Evolutionary conservation across 2,797 vertebrate species (phyloP).

Genomic region (Valencia hispanica): DNA sequence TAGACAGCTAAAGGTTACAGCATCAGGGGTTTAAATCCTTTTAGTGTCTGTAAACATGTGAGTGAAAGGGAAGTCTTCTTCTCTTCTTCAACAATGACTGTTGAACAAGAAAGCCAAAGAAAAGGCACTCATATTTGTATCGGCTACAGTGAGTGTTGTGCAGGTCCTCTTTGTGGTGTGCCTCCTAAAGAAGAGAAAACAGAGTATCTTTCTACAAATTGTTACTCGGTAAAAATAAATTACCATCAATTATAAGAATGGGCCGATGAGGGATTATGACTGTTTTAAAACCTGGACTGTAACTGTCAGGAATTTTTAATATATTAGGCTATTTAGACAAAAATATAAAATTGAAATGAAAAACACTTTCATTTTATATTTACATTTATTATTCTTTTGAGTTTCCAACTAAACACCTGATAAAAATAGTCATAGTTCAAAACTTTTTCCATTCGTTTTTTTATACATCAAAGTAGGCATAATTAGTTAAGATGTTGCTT

Average conservation of each 20-base stretch:
- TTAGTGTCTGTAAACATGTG: constrained; percentile 34
- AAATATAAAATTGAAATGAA: not conserved
- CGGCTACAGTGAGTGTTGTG: constrained; percentile 32
- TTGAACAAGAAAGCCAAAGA: constrained; percentile 27
- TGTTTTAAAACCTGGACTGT: not conserved
- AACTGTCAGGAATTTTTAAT: not conserved
- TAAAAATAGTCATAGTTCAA: not conserved
- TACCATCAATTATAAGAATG: not conserved
- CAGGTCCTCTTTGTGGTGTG: constrained; percentile 40
- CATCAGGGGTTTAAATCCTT: constrained; percentile 37
- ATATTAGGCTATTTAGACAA: not conserved
- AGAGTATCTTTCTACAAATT: constrained; percentile 14
- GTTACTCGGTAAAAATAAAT: not conserved
- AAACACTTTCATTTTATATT: not conserved
- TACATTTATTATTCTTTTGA: not conserved
- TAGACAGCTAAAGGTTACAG: constrained; percentile 48
- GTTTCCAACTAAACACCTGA: not conserved
- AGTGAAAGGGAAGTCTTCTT: constrained; percentile 29
- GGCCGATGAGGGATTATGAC: not conserved
- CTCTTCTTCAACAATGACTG: constrained; percentile 24
- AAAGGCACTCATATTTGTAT: constrained; percentile 51
- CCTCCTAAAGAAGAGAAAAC: constrained; percentile 25
- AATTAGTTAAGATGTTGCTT: no score
- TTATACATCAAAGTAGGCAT: not conserved
- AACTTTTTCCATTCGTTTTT: not conserved